A percentile compares a stretch with the other conserved stretches of the same genome.
phyloP scores from a whole-genome alignment of 2,797 vertebrate genomes.

The Pygocentrus nattereri region DNA sequence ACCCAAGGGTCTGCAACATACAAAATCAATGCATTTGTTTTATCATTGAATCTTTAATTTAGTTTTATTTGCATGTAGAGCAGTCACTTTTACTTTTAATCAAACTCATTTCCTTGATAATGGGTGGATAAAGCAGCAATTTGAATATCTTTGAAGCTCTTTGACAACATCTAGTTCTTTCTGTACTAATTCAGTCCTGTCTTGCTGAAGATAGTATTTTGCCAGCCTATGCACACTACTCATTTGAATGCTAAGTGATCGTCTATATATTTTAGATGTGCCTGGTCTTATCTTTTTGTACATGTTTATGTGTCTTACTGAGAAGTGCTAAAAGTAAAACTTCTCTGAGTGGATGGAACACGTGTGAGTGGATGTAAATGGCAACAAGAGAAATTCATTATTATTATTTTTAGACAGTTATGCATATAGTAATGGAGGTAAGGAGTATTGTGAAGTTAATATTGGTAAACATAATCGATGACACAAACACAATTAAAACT shows the following conservation, averaged over 20 bases:
- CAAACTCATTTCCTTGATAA: constrained; percentile 64
- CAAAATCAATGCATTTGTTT: not conserved
- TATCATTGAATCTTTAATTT: constrained; percentile 81
- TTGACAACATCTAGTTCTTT: constrained; percentile 63
- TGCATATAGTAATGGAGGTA: too few relatives aligned
- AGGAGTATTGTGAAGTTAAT: not conserved
- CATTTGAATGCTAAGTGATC: constrained; percentile 83
- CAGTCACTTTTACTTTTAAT: constrained; percentile 69
- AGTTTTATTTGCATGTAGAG: constrained; percentile 63
- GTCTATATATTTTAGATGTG: constrained; percentile 71
- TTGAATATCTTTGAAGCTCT: constrained; percentile 79
- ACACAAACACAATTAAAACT: not conserved
- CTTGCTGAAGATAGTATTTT: constrained; percentile 71
- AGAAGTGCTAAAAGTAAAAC: constrained; percentile 57
- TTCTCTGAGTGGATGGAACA: not conserved
- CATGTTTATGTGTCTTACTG: constrained; percentile 67
- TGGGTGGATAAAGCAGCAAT: constrained; percentile 62
- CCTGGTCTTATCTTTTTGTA: constrained; percentile 32
- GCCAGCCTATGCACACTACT: constrained; percentile 78
- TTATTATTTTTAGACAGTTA: not conserved
- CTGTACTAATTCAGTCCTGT: constrained; percentile 68
- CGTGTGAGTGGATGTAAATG: not conserved
- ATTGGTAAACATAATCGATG: not conserved
- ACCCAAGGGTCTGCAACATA: not conserved
- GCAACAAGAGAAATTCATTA: not conserved